A percentile compares a stretch with the other conserved stretches of the same genome.
Conservation (phyloP, 2,113 vertebrate genomes). For the Rhinolophus ferrumequinum region DNA sequence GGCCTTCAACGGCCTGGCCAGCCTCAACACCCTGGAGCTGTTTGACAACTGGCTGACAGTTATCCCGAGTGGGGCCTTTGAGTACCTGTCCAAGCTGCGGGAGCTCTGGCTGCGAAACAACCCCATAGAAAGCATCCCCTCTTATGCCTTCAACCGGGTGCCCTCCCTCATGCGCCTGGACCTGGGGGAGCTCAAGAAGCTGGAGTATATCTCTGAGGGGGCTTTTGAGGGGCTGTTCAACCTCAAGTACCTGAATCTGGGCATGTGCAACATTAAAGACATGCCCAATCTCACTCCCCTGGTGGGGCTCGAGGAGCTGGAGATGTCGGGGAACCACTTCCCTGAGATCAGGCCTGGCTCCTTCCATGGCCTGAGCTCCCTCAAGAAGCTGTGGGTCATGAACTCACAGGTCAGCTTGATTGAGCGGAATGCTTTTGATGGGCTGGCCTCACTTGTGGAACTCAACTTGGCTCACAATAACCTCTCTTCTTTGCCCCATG, state of each 20-base stretch:
- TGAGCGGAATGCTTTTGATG: slow-evolving; percentile 98
- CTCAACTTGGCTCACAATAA: slow-evolving; percentile 99
- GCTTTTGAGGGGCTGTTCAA: slow-evolving; percentile 97
- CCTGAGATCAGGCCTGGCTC: slow-evolving; percentile 94
- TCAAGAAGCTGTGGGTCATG: slow-evolving; percentile 99
- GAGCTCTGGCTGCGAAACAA: slow-evolving; percentile 99
- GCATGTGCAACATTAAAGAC: slow-evolving; percentile 97
- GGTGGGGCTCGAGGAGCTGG: slow-evolving; percentile 96
- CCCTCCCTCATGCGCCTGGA: slow-evolving; percentile 98
- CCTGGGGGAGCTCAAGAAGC: slow-evolving; percentile 95
- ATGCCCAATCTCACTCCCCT: slow-evolving; percentile 95
- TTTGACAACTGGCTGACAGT: slow-evolving; percentile 99
- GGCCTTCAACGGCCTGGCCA: slow-evolving; percentile 97
- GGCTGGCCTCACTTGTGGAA: slow-evolving; percentile 96
- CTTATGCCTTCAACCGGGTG: slow-evolving; percentile 98
- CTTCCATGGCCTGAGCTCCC: slow-evolving; percentile 94
- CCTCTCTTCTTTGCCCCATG: slow-evolving; percentile 96
- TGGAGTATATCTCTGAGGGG: slow-evolving; percentile 98
- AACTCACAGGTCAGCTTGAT: slow-evolving; percentile 95
- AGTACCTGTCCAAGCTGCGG: slow-evolving; percentile 97
- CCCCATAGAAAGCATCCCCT: slow-evolving; percentile 98
- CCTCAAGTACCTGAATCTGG: slow-evolving; percentile 98
- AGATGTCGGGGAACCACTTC: slow-evolving; percentile 98
- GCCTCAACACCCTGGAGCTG: slow-evolving; percentile 98
- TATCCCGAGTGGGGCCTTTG: slow-evolving; percentile 98